Evolutionary conservation across 2,797 vertebrate species (phyloP), one percentile per base, ranked within the genome.

Genomic region (Esox masquinongy): DNA sequence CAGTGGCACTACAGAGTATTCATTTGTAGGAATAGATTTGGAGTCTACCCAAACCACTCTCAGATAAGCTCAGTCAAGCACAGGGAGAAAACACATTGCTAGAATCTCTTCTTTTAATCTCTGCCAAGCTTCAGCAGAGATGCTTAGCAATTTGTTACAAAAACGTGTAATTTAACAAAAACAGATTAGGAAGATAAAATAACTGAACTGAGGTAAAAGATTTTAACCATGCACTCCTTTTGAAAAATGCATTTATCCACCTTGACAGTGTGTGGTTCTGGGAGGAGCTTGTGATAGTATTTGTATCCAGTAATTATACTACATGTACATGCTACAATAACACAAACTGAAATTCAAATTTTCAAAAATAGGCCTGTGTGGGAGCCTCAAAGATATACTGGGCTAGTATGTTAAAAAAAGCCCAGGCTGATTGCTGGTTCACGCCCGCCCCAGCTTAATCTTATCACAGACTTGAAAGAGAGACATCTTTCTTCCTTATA

Each of bases 61-160:
- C 26, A 66, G 26, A 31, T 66, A 34, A 34, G 31, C 31, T 66
- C 64, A 66, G 64, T 36, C 29, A 66, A 66, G 26, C 64, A 66
- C 16, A 29, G 31, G 64, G 31, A 26, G 5, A 34, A 17, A 66
- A 66, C 16, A 66, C 29, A 34, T 66, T 66, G 26, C 29, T 34
- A 36, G 26, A 66, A 31, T 31, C 29, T 66, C 15, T 17, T 34
- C 7, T 16, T 66, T 66, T 66, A 7, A 17, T 66, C 5, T 66
- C 29, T 34, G 26, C 31, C 29, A 34, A 31, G 63, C 24, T 34
- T 29, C 26, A 66, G 63, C 26, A 36, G 56, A 11, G 29, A 66
- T 66, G 64, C 29, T 36, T 16, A 17, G 29, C 64, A 61, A 61
- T 24, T 61, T 12, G 5, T 61, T 61, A 22, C 22, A 24, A 61